Conservation (phyloP, 1,140 invertebrate genomes). For the Leptopilina boulardi region DNA sequence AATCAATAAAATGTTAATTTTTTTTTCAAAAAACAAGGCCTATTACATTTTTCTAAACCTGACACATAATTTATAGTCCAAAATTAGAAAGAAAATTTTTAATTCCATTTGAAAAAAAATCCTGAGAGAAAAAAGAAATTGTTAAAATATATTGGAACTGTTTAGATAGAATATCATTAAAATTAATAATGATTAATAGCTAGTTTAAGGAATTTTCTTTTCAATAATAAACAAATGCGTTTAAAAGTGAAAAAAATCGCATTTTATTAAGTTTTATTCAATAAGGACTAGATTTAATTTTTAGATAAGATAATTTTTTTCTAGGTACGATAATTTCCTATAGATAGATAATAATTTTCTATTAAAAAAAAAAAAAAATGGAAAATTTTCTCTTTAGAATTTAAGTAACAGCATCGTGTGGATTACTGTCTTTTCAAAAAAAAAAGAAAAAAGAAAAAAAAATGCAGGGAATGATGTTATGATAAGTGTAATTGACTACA, state of each 20-base stretch:
- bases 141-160: not conserved
- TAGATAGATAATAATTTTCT: slow-evolving; percentile 25
- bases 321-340: slow-evolving; percentile 10
- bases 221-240: not conserved
- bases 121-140: not conserved
- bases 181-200: not conserved
- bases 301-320: not conserved
- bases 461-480: slow-evolving; percentile 18
- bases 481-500: slow-evolving; percentile 47
- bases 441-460: not conserved
- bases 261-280: not conserved
- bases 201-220: not conserved
- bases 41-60: slow-evolving; percentile 14
- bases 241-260: not conserved
- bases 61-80: not conserved
- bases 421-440: slow-evolving; percentile 31
- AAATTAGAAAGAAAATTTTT: not conserved
- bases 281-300: not conserved
- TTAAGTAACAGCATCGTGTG: slow-evolving; percentile 12
- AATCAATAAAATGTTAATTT: not conserved
- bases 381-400: slow-evolving; percentile 35
- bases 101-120: not conserved
- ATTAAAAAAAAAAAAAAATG: slow-evolving; percentile 41
- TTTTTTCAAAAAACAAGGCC: not conserved
- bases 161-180: not conserved